Evolutionary conservation across 2,797 vertebrate genomes (phyloP).

Genomic region (Bovichtus variegatus): DNA sequence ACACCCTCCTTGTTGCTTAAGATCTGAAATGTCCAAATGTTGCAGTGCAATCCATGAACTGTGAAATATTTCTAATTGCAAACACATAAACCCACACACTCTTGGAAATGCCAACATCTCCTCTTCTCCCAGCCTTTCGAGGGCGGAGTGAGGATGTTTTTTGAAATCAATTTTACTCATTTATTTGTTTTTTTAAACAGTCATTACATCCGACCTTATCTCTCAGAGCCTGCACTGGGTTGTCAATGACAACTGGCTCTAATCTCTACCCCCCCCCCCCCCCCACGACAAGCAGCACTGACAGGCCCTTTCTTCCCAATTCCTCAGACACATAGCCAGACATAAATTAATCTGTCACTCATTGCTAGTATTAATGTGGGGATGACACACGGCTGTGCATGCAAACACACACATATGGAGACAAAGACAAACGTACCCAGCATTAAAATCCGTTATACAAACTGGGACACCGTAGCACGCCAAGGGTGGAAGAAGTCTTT

Average conservation of each 20-base stretch:
- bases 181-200: conserved; percentile 87
- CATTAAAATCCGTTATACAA: conserved; percentile 82
- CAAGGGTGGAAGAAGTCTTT: conserved; percentile 68
- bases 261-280: conserved; percentile 92
- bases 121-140: conserved; percentile 66
- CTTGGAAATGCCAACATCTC: conserved; percentile 77
- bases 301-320: conserved; percentile 95
- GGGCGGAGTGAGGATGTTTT: conserved; percentile 53
- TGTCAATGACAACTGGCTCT: conserved; percentile 94
- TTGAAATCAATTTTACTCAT: conserved; percentile 76
- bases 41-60: conserved; percentile 40
- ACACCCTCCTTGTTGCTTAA: conserved; percentile 42
- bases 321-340: conserved; percentile 95
- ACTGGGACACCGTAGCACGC: conserved; percentile 79
- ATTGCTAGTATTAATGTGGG: conserved; percentile 83
- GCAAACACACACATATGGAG: conserved; percentile 46
- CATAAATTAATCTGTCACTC: conserved; percentile 99
- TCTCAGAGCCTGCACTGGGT: conserved; percentile 90
- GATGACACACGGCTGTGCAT: conserved; percentile 67
- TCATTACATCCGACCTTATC: conserved; percentile 96
- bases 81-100: conserved; percentile 64
- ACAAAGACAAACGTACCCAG: conserved; percentile 62
- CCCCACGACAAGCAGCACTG: conserved; percentile 94
- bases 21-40: conserved; percentile 49
- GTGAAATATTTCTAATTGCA: conserved; percentile 55